phyloP scores from a whole-genome alignment of 1,140 invertebrate genomes.

The Aradophagus sp. region DNA sequence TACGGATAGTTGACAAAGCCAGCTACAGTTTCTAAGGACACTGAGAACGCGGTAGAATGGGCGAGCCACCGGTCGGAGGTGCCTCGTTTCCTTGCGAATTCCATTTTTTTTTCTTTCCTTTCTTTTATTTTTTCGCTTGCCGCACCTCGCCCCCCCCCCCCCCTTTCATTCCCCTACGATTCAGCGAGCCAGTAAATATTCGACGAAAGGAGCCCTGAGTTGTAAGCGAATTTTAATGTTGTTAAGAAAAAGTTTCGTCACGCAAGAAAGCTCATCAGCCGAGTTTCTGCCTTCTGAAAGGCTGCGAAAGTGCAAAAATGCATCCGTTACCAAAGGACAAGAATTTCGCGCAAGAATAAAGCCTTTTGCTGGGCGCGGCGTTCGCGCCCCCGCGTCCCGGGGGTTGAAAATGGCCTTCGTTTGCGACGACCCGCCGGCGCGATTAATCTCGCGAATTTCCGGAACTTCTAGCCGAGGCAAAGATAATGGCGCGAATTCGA shows the following conservation, averaged over 20 bases:
- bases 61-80: slow-evolving; percentile 29
- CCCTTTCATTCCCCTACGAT: too few relatives aligned
- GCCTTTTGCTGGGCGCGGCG: slow-evolving; percentile 11
- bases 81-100: slow-evolving; percentile 33
- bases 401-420: slow-evolving; percentile 53
- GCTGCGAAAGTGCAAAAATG: slow-evolving; percentile 36
- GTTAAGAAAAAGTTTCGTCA: slow-evolving; percentile 57
- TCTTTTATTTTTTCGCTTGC: slow-evolving; percentile 30
- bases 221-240: slow-evolving; percentile 61
- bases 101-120: slow-evolving; percentile 10
- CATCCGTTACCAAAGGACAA: slow-evolving; percentile 20
- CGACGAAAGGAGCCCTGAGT: slow-evolving; percentile 42
- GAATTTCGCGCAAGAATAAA: slow-evolving; percentile 33
- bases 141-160: too few relatives aligned
- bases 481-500: slow-evolving; percentile 40
- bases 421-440: slow-evolving; percentile 39
- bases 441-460: slow-evolving; percentile 51
- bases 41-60: slow-evolving; percentile 41
- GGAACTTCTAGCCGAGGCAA: slow-evolving; percentile 21
- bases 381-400: background rate
- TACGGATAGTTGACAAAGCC: slow-evolving; percentile 50
- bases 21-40: slow-evolving; percentile 39
- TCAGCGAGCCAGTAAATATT: slow-evolving; percentile 57
- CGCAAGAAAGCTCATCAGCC: slow-evolving; percentile 63
- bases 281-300: slow-evolving; percentile 36